Evolutionary conservation across 1,140 invertebrate genomes (phyloP).

Genomic region (Drosophila orosa): DNA sequence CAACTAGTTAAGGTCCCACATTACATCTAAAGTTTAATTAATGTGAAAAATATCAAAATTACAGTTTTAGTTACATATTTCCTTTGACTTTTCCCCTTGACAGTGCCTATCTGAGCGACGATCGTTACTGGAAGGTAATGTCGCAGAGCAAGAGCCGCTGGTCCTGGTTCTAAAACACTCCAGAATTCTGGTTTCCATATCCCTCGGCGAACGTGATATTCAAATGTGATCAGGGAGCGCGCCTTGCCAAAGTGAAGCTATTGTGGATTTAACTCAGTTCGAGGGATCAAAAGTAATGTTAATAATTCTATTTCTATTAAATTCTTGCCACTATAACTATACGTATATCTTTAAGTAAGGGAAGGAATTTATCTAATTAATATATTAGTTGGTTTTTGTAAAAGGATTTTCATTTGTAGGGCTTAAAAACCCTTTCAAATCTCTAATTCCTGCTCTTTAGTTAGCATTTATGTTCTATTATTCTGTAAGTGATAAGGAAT

Average conservation of each 20-base stretch:
- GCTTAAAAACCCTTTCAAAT: background rate
- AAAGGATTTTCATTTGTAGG: background rate
- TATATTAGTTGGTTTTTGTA: too few species aligned
- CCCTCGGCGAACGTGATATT: conserved; percentile 8
- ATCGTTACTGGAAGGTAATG: conserved; percentile 59
- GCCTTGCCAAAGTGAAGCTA: conserved; percentile 13
- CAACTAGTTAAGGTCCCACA: too few species aligned
- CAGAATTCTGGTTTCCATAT: conserved; percentile 46
- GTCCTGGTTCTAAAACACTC: conserved; percentile 58
- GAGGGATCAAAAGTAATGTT: background rate
- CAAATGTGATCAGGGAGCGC: conserved; percentile 25
- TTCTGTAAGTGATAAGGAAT: background rate
- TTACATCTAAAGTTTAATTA: too few species aligned
- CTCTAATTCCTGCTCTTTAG: background rate
- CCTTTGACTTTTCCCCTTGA: background rate
- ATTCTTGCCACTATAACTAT: background rate
- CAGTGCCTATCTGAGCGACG: conserved; percentile 71
- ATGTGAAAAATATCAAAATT: background rate
- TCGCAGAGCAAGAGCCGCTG: conserved; percentile 64
- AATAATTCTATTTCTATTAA: background rate
- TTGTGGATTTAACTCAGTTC: background rate
- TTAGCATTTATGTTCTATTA: background rate
- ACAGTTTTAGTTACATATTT: too few species aligned
- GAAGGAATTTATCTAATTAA: background rate
- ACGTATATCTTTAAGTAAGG: background rate